These are phyloP conservation scores for Cheilosia variabilis DNA, from an alignment of 2,888 invertebrate species.

Conservation along the genomic window DNA sequence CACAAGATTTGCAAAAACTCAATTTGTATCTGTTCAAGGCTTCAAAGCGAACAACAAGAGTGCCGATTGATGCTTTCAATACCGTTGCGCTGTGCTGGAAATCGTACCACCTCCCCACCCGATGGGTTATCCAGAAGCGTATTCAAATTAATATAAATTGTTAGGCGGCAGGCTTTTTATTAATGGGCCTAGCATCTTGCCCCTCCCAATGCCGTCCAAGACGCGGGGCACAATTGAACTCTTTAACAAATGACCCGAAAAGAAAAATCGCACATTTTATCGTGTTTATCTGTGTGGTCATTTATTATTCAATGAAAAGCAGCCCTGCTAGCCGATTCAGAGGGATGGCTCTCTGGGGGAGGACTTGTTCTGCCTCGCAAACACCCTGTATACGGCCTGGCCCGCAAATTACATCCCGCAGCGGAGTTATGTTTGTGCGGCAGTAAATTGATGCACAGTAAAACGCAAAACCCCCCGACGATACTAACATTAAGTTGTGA, in stretches of 20 bases:
- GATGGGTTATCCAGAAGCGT: background rate
- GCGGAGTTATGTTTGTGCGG: slow-evolving; percentile 33
- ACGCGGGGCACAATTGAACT: slow-evolving; percentile 9
- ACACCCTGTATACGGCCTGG: background rate
- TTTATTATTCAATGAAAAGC: slow-evolving; percentile 57
- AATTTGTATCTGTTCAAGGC: slow-evolving; percentile 50
- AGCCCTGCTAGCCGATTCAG: slow-evolving; percentile 10
- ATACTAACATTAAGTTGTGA: slow-evolving; percentile 48
- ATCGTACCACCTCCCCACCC: background rate
- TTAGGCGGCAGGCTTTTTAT: slow-evolving; percentile 52
- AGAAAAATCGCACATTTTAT: slow-evolving; percentile 41
- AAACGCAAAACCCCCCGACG: background rate
- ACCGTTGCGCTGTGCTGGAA: slow-evolving; percentile 15
- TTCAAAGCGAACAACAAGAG: slow-evolving; percentile 27
- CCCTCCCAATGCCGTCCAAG: too few species aligned
- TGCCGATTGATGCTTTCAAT: slow-evolving; percentile 40
- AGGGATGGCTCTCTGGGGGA: slow-evolving; percentile 2
- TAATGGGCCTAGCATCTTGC: slow-evolving; percentile 23
- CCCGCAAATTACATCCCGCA: slow-evolving; percentile 30
- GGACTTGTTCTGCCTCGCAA: background rate
- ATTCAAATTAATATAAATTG: slow-evolving; percentile 59
- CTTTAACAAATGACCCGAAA: slow-evolving; percentile 51
- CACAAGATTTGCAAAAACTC: slow-evolving; percentile 34
- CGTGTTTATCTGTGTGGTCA: slow-evolving; percentile 52
- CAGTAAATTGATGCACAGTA: slow-evolving; percentile 31